Percentiles rank a stretch among this genome's conserved stretches.
These are phyloP conservation scores for Drosophila punjabiensis DNA, from an alignment of 1,140 invertebrate genomes.

Conservation along the genomic window DNA sequence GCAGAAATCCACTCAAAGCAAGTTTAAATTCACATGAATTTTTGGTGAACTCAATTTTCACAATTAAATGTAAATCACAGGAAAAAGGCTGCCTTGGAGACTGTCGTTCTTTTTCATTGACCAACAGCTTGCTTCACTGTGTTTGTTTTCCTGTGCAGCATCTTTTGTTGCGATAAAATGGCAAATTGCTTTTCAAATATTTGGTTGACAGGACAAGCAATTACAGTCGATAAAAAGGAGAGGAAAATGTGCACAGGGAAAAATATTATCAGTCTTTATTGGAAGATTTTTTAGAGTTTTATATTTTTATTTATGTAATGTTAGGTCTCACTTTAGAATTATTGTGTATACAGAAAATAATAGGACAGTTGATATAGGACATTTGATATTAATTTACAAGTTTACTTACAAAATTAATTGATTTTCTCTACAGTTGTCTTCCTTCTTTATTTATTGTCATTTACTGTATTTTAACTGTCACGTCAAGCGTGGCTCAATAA, in stretches of 20 bases:
- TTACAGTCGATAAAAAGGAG: constrained; percentile 31
- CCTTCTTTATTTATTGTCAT: background rate
- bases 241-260: constrained; percentile 12
- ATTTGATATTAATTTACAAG: too few relatives aligned
- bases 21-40: background rate
- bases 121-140: background rate
- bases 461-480: constrained; percentile 26
- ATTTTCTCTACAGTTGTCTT: background rate
- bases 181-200: constrained; percentile 69
- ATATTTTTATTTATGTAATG: background rate
- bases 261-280: background rate
- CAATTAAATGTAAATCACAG: constrained; percentile 34
- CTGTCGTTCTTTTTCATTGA: background rate
- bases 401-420: too few relatives aligned
- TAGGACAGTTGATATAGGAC: too few relatives aligned
- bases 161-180: constrained; percentile 51
- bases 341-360: too few relatives aligned
- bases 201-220: constrained; percentile 72
- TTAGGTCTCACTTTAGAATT: too few relatives aligned
- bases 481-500: constrained; percentile 62
- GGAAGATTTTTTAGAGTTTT: background rate
- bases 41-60: constrained; percentile 8
- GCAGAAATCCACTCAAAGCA: background rate
- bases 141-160: constrained; percentile 24
- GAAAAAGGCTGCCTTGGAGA: constrained; percentile 9